Percentiles rank a stretch among this genome's conserved stretches.
Evolutionary conservation across 2,888 invertebrate species (phyloP).

Genomic region (Xanthorhoe spadicearia): DNA sequence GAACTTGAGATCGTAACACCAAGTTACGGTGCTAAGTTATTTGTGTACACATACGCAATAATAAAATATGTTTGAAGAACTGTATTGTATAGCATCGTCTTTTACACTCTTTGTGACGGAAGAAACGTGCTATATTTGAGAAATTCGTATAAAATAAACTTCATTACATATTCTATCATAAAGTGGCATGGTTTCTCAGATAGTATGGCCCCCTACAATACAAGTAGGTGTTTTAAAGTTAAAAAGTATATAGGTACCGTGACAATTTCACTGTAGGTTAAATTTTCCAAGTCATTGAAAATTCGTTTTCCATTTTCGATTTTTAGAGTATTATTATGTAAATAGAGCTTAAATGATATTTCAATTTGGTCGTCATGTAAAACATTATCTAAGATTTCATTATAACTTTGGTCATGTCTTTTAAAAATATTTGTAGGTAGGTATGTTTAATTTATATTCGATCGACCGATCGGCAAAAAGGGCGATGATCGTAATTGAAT

Average conservation of each 20-base stretch:
- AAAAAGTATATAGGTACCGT: too few species aligned
- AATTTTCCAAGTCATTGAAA: too few species aligned
- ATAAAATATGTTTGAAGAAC: conserved; percentile 36
- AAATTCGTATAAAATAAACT: conserved; percentile 34
- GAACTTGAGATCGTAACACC: conserved; percentile 59
- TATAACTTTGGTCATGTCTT: not conserved
- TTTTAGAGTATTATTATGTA: too few species aligned
- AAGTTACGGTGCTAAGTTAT: conserved; percentile 51
- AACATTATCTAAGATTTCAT: too few species aligned
- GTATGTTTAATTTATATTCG: too few species aligned
- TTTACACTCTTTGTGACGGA: conserved; percentile 39
- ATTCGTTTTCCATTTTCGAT: not conserved
- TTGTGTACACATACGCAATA: conserved; percentile 45
- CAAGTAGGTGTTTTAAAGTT: too few species aligned
- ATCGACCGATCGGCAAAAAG: too few species aligned
- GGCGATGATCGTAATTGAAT: too few species aligned
- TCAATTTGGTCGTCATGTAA: too few species aligned
- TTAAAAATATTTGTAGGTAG: too few species aligned
- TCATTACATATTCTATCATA: not conserved
- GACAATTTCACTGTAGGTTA: too few species aligned
- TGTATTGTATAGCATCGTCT: conserved; percentile 38
- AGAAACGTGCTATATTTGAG: conserved; percentile 36
- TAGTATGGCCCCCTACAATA: not conserved
- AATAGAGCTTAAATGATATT: not conserved
- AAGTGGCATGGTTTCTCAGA: too few species aligned